Evolutionary conservation across 2,797 vertebrate species (phyloP), one percentile per base, ranked within the genome.

Genomic region (Tenualosa thibaudeaui): DNA sequence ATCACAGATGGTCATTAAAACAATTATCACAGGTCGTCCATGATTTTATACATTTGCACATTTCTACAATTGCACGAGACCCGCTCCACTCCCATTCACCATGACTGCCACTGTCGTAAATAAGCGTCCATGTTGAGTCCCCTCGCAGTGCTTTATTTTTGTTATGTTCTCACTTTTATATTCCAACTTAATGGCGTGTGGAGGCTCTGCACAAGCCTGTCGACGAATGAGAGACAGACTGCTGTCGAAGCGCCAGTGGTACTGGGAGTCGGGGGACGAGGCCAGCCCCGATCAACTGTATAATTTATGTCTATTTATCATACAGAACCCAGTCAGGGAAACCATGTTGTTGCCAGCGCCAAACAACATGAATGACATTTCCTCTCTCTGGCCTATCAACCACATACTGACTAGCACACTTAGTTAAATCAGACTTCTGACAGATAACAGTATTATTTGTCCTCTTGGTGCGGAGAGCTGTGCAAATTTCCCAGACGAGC

Each of bases 1-100:
- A 84, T 89, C 85, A 88, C 88, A 87, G 89, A 87, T 87, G 86
- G 89, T 90, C 92, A 92, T 94, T 93, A 92, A 92, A 92, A 89
- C 90, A 89, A 90, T 93, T 92, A 90, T 81, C 89, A 60, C 85
- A 84, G 54, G 85, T 89, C 82, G 85, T 88, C 88, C 88, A 9
- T 89, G 88, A 82, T 87, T 31, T 88, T 84, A 68, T 85, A 46
- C 46, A 46, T 4, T 46, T 7, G 46, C 3, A 46, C 46, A 82
- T 87, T 89, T 84, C 71, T 84, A 75, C 68, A 75, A 40, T 40
- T 6, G 37, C 17, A 40, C 9, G 40, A 7, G 40, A 78, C 40
- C 19, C 24, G 8, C 15, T 1, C 37, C 37, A 5, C 71, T 17
- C 40, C 71, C 40, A 4, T 17, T 7, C 71, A 5, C 15, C 12